Evolutionary conservation across 2,113 vertebrate genomes (phyloP).

Genomic region (Campylomormyrus numenius): DNA sequence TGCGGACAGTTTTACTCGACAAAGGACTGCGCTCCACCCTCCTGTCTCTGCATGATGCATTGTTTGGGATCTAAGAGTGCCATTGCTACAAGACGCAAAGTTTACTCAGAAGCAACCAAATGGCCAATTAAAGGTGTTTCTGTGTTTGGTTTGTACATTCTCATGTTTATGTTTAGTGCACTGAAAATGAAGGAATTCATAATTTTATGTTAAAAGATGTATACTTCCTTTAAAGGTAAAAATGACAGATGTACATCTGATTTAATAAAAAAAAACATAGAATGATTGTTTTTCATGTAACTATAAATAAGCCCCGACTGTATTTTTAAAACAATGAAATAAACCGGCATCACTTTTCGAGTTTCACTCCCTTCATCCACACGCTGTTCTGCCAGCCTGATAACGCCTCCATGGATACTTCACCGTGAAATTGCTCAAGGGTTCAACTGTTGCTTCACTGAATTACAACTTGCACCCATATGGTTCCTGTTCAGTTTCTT

Average conservation of each 20-base stretch:
- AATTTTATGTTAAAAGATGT: neutral
- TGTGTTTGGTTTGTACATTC: neutral
- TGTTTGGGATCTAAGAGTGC: neutral
- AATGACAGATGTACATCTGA: neutral
- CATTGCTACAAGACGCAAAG: neutral
- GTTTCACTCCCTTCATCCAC: neutral
- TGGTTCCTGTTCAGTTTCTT: neutral
- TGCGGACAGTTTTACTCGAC: neutral
- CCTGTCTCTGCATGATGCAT: neutral
- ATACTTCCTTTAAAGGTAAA: neutral
- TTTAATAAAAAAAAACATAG: neutral
- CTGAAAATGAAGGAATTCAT: conserved; percentile 22
- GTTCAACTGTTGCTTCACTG: neutral
- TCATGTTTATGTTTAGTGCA: neutral
- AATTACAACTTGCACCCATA: neutral
- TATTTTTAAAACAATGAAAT: neutral
- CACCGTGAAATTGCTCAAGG: neutral
- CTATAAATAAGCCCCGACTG: neutral
- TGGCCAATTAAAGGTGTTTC: neutral
- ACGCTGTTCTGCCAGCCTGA: neutral
- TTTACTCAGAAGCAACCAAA: neutral
- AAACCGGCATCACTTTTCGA: neutral
- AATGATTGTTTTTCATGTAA: neutral
- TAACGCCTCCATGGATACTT: neutral
- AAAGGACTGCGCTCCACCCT: neutral